Conservation (phyloP, 2,113 vertebrate species). For the Egretta garzetta region DNA sequence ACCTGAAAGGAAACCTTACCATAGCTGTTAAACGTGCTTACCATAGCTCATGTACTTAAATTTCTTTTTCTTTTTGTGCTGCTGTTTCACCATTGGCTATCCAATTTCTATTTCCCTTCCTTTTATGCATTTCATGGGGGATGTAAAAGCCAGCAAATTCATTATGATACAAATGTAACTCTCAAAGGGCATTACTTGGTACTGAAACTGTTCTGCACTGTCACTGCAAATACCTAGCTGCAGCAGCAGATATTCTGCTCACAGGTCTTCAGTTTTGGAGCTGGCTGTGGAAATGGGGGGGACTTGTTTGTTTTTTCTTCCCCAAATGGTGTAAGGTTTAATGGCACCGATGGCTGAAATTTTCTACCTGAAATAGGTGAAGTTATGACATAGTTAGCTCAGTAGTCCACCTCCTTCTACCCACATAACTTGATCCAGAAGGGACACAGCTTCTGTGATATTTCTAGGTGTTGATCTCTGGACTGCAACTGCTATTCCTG, state of each 20-base stretch:
- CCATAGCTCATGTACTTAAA: fast-evolving
- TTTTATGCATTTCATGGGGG: neutral
- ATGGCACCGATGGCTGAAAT: neutral
- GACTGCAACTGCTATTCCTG: neutral
- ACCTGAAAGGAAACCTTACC: neutral
- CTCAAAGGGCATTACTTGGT: neutral
- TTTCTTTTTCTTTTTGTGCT: neutral
- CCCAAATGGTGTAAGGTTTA: neutral
- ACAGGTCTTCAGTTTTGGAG: neutral
- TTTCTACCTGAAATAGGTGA: neutral
- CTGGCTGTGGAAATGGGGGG: neutral
- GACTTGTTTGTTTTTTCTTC: neutral
- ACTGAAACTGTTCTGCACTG: neutral
- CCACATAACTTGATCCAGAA: neutral
- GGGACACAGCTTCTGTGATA: neutral
- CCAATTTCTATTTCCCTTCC: neutral
- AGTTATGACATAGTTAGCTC: neutral
- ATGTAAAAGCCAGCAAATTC: neutral
- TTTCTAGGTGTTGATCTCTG: neutral
- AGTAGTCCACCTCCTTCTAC: neutral
- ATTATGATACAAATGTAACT: neutral
- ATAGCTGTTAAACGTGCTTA: neutral
- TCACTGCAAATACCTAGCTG: neutral
- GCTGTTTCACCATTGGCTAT: neutral
- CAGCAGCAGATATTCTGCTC: neutral